These are phyloP conservation scores for Microcebus jonahi DNA, from an alignment of 2,113 vertebrate genomes.

Conservation along the genomic window DNA sequence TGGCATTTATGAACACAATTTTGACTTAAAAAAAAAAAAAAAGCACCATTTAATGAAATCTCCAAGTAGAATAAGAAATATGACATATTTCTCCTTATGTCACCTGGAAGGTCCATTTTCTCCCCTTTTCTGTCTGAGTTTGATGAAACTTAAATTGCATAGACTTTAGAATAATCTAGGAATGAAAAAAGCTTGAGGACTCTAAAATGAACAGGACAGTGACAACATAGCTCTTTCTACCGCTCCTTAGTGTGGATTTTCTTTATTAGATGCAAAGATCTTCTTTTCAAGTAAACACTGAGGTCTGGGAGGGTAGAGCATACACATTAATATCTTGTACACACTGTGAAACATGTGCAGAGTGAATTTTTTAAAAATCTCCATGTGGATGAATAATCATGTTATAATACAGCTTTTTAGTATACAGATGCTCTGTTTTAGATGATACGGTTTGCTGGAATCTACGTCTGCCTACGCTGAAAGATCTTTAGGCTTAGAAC, in stretches of 20 bases:
- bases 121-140: neutral
- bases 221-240: too few species aligned
- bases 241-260: neutral
- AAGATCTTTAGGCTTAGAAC: constrained; percentile 23
- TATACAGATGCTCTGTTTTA: neutral
- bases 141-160: constrained; percentile 1
- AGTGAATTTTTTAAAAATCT: neutral
- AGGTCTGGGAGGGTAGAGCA: neutral
- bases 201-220: neutral
- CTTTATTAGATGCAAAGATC: neutral
- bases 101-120: neutral
- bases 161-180: neutral
- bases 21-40: neutral
- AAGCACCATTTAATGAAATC: neutral
- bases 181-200: neutral
- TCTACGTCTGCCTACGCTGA: neutral
- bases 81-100: neutral
- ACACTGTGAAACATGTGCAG: neutral
- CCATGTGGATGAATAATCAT: neutral
- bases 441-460: neutral
- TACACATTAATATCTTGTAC: neutral
- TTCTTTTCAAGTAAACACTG: neutral
- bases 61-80: neutral
- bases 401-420: neutral
- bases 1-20: neutral